Evolutionary conservation across 2,888 invertebrate species (phyloP).

Genomic region (Oxyteleia sp.): DNA sequence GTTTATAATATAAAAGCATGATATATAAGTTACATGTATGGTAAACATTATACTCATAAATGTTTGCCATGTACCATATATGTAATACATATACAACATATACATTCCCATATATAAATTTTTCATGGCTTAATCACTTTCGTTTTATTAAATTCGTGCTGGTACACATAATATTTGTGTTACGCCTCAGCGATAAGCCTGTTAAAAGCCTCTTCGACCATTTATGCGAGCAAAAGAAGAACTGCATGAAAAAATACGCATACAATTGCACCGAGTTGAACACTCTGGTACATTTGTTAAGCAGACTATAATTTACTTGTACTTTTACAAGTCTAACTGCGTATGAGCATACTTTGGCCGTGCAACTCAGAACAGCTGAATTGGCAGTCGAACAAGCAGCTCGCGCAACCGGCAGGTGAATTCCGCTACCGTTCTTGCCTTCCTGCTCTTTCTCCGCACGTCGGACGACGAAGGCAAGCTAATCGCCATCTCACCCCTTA

Average conservation of each 20-base stretch:
- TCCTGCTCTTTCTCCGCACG: constrained; percentile 48
- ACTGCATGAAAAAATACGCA: constrained; percentile 40
- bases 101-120: too few species aligned
- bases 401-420: constrained; percentile 81
- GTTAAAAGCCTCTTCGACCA: constrained; percentile 26
- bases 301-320: constrained; percentile 66
- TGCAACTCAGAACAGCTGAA: constrained; percentile 64
- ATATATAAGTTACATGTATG: too few species aligned
- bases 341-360: constrained; percentile 60
- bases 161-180: too few species aligned
- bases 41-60: too few species aligned
- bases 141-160: too few species aligned
- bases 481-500: constrained; percentile 84
- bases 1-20: too few species aligned
- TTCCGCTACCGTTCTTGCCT: constrained; percentile 79
- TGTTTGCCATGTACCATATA: too few species aligned
- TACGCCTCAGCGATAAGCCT: constrained; percentile 41
- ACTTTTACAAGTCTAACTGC: constrained; percentile 60
- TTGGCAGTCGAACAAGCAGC: constrained; percentile 52
- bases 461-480: constrained; percentile 77
- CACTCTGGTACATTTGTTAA: constrained; percentile 60
- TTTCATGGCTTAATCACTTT: too few species aligned
- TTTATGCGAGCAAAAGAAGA: constrained; percentile 44
- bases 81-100: too few species aligned
- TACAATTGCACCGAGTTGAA: constrained; percentile 50